Evolutionary conservation across 30 jellyfish, hydroid and myxozoan genomes (phyloP).

Genomic region (Sanderia malayensis): DNA sequence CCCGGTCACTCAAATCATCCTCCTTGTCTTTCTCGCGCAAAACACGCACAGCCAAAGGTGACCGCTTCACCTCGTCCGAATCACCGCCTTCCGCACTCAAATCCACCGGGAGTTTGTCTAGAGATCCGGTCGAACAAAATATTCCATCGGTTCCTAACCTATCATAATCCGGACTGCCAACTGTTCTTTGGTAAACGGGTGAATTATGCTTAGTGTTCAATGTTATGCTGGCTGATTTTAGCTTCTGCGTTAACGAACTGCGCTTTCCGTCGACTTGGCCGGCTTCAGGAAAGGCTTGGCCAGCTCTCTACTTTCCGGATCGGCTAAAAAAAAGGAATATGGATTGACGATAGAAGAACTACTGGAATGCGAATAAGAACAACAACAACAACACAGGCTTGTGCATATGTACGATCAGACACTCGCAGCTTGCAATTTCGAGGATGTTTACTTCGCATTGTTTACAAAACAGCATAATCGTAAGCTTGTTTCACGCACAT

Average conservation of each 20-base stretch:
- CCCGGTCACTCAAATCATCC: too few species aligned
- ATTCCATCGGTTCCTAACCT: constrained; percentile 63
- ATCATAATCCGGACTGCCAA: constrained; percentile 70
- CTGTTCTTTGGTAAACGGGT: constrained; percentile 33
- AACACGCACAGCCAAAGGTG: too few species aligned
- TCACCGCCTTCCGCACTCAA: constrained; percentile 11
- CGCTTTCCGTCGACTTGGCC: constrained; percentile 29
- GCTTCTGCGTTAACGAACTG: neutral
- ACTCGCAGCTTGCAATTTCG: too few species aligned
- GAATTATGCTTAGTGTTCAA: neutral
- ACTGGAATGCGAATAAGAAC: too few species aligned
- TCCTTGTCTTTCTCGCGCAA: too few species aligned
- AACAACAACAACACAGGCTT: too few species aligned
- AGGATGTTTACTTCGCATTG: too few species aligned
- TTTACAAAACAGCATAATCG: too few species aligned
- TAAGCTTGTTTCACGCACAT: too few species aligned
- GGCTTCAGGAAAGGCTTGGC: constrained; percentile 86
- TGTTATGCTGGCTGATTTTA: neutral
- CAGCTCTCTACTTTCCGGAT: constrained; percentile 61
- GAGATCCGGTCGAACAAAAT: constrained; percentile 48
- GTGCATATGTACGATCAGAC: too few species aligned
- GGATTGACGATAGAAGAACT: too few species aligned
- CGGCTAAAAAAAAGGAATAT: constrained; percentile 32
- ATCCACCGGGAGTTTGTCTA: constrained; percentile 4
- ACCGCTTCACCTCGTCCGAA: neutral